Conservation (phyloP, 2,888 invertebrate genomes). For the Diaprepes abbreviatus region DNA sequence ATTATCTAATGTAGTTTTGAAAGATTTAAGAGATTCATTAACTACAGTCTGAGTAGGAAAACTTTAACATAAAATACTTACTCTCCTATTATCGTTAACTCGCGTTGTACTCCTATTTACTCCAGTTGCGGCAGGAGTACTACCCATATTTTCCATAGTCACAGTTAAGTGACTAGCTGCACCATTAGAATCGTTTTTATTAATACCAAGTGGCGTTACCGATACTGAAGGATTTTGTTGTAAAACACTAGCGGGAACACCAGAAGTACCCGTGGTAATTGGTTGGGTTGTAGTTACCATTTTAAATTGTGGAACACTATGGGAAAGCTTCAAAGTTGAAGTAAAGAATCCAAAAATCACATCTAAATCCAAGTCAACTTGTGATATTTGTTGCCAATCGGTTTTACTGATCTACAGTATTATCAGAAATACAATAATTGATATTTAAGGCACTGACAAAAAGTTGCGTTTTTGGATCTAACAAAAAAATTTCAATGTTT, state of each 20-base stretch:
- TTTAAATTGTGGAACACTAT: too few relatives aligned
- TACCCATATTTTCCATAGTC: conserved; percentile 24
- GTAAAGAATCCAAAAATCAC: too few relatives aligned
- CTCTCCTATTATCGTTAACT: conserved; percentile 60
- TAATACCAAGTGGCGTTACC: conserved; percentile 21
- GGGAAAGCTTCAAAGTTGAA: too few relatives aligned
- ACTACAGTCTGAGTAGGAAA: too few relatives aligned
- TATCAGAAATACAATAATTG: too few relatives aligned
- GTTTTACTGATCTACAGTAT: too few relatives aligned
- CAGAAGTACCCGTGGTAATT: conserved; percentile 13
- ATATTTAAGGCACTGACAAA: neutral
- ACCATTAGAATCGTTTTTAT: conserved; percentile 2
- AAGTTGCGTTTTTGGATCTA: neutral
- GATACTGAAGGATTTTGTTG: conserved; percentile 36
- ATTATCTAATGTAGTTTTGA: too few relatives aligned
- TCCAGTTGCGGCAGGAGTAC: neutral
- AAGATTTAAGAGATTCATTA: too few relatives aligned
- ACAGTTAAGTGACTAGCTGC: conserved; percentile 20
- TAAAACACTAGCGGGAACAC: conserved; percentile 37
- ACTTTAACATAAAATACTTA: conserved; percentile 50
- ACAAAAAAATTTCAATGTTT: neutral
- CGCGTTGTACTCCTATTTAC: conserved; percentile 48
- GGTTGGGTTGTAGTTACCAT: conserved; percentile 37
- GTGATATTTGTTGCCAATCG: too few relatives aligned
- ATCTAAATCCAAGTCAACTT: too few relatives aligned